Base-by-base conservation (phyloP, 2,797 vertebrate genomes). In the Sitta carolinensis region DNA sequence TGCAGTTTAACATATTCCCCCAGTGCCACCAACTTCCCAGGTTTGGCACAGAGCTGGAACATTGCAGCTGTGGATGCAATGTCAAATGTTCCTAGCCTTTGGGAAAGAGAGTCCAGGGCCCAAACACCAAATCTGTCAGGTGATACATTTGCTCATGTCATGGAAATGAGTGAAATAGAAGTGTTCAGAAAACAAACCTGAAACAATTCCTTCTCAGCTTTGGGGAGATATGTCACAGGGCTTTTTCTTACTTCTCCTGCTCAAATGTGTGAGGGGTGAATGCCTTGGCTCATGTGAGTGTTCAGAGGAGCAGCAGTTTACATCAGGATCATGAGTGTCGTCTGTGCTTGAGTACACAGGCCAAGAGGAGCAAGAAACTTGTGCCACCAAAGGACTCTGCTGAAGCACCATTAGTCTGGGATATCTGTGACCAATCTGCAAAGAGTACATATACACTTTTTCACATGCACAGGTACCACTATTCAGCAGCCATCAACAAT, bases 241-340 rank as follows among this genome's bases (percentile, higher is more conserved):
- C 3, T 61, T 87, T 66, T 59, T 64, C 22, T 42, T 75, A 43
- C n/a, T 87, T 40, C 32, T 85, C 7, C 20, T 58, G 27, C 52
- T 84, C 42, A 42, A 27, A 61, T 36, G 3, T 27, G 2, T 58
- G 29, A 84, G 67, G 21, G 38, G 30, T 81, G 29, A 67, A 30
- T 30, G 9, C 34, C 17, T 67, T 84, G 43, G 20, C 25, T 72
- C 4, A 3, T n/a, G 26, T 26, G 55, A 42, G 16, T 48, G 11
- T 36, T 69, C 48, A 79, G 74, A 72, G 34, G 20, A 79, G 26
- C 67, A 70, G 26, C 30, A 50, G 18, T 67, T 73, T 45, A 30
- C 0, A 0, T 26, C 5, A 38, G 9, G 21, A 27, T 8, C 36
- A 36, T 36, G 36, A 36, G 36, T 23, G 36, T 8, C 17, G 14